Evolutionary conservation across 2,888 invertebrate genomes (phyloP).

Genomic region (Drosophila barbarae): DNA sequence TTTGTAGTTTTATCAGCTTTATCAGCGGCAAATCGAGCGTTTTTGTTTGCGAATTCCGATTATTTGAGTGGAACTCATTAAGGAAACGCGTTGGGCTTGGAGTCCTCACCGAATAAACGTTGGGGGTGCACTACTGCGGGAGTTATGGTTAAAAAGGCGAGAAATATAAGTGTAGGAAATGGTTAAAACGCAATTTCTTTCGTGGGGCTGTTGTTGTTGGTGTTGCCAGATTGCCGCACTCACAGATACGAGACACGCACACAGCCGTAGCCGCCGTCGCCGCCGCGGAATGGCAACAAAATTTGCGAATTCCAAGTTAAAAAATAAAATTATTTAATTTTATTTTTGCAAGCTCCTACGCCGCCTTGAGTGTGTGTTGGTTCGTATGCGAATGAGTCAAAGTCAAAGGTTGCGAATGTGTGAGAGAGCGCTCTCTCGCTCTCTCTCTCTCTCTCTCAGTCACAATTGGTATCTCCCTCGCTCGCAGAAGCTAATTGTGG

Average conservation of each 20-base stretch:
- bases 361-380: slow-evolving; percentile 19
- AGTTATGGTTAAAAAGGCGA: slow-evolving; percentile 14
- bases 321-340: slow-evolving; percentile 19
- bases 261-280: slow-evolving; percentile 7
- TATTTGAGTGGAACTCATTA: slow-evolving; percentile 43
- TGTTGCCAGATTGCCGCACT: slow-evolving; percentile 66
- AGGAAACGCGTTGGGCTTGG: slow-evolving; percentile 23
- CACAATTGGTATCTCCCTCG: slow-evolving; percentile 27
- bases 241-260: slow-evolving; percentile 14
- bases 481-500: slow-evolving; percentile 53
- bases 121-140: slow-evolving; percentile 13
- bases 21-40: slow-evolving; percentile 55
- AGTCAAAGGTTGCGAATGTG: slow-evolving; percentile 40
- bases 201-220: slow-evolving; percentile 63
- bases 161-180: slow-evolving; percentile 48
- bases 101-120: slow-evolving; percentile 13
- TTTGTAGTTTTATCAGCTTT: slow-evolving; percentile 39
- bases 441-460: slow-evolving; percentile 10
- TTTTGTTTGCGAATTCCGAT: slow-evolving; percentile 31
- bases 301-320: slow-evolving; percentile 52
- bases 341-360: slow-evolving; percentile 48
- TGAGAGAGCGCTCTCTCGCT: slow-evolving; percentile 7
- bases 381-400: slow-evolving; percentile 50
- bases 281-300: slow-evolving; percentile 47
- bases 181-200: slow-evolving; percentile 69